A percentile compares a stretch with the other conserved stretches of the same genome.
Evolutionary conservation across 1,140 invertebrate species (phyloP).

Genomic region (Amphibalanus amphitrite): DNA sequence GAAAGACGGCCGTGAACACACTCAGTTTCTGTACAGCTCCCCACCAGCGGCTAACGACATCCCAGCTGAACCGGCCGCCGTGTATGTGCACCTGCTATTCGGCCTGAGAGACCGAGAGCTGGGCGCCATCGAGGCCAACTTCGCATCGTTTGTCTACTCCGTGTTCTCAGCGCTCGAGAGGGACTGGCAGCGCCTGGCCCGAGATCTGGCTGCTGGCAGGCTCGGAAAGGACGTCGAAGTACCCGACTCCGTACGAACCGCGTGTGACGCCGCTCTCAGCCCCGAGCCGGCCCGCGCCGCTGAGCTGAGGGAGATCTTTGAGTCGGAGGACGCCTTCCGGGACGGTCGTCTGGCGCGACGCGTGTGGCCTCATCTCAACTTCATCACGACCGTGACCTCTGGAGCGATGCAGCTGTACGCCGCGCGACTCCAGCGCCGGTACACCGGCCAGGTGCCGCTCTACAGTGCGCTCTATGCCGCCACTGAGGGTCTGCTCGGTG

Average conservation of each 20-base stretch:
- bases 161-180: constrained; percentile 21
- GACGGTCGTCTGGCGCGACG: constrained; percentile 21
- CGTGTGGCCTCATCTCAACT: constrained; percentile 24
- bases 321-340: constrained; percentile 17
- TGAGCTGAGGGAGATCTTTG: constrained; percentile 17
- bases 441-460: constrained; percentile 22
- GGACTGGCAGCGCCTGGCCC: constrained; percentile 19
- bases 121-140: constrained; percentile 26
- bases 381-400: constrained; percentile 23
- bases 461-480: constrained; percentile 27
- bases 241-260: constrained; percentile 18
- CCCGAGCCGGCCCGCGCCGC: constrained; percentile 23
- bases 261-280: constrained; percentile 20
- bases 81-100: constrained; percentile 27
- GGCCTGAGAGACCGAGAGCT: constrained; percentile 23
- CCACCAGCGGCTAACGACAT: constrained; percentile 15
- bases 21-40: neutral
- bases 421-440: constrained; percentile 18
- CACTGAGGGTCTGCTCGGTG: constrained; percentile 26
- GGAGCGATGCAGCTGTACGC: constrained; percentile 25
- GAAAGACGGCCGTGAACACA: neutral
- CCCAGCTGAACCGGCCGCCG: constrained; percentile 23
- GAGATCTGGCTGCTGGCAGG: constrained; percentile 23
- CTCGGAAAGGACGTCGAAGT: constrained; percentile 21
- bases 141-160: constrained; percentile 24